Conservation (phyloP, 2,113 vertebrate species). For the Stigmatopora argus region DNA sequence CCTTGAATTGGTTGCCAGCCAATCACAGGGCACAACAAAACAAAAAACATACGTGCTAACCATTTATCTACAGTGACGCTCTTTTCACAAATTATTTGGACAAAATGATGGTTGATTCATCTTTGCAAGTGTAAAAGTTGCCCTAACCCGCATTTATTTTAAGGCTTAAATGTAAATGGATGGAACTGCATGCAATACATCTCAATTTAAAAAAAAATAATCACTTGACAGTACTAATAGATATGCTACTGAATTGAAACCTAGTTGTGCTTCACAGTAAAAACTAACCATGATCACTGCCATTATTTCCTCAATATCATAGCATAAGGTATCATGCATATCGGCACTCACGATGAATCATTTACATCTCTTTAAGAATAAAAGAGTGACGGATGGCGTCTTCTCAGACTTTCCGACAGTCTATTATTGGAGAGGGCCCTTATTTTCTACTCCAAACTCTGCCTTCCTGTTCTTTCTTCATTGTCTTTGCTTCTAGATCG, state of each 20-base stretch:
- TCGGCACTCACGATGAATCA: not conserved
- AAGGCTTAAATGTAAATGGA: no score
- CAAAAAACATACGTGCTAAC: no score
- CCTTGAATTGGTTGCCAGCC: no score
- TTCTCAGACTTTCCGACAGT: slow-evolving; percentile 20
- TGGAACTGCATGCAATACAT: no score
- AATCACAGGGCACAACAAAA: no score
- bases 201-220: no score
- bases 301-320: slow-evolving; percentile 1
- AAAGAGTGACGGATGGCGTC: slow-evolving; percentile 6
- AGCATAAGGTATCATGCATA: not conserved
- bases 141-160: no score
- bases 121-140: no score
- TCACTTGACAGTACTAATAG: not conserved
- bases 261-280: not conserved
- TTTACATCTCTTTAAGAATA: slow-evolving; percentile 2
- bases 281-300: not conserved
- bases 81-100: no score
- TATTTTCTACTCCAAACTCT: slow-evolving; percentile 26
- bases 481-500: slow-evolving; percentile 44
- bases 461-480: slow-evolving; percentile 39
- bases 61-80: no score
- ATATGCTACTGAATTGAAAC: not conserved
- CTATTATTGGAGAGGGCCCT: slow-evolving; percentile 23
- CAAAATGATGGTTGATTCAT: no score